phyloP scores from a whole-genome alignment of 2,888 invertebrate genomes.

The Allacma fusca region DNA sequence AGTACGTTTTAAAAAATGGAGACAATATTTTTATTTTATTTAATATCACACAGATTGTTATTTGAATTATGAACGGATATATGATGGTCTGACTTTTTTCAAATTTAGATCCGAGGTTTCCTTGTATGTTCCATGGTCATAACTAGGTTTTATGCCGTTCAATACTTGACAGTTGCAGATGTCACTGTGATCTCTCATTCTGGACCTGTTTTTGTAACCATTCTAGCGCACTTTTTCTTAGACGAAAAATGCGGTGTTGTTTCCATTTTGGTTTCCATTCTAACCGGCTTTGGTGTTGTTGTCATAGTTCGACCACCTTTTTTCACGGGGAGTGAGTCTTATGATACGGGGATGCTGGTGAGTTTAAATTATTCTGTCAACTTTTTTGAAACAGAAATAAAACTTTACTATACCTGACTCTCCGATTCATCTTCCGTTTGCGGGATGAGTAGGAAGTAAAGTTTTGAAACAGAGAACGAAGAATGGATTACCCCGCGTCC shows the following conservation, averaged over 20 bases:
- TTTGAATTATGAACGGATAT: too few relatives aligned
- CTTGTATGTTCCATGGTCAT: conserved; percentile 52
- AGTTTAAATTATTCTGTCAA: conserved; percentile 7
- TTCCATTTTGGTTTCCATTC: conserved; percentile 45
- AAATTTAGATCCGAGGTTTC: conserved; percentile 43
- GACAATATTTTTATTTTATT: too few relatives aligned
- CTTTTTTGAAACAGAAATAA: too few relatives aligned
- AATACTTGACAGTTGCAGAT: conserved; percentile 53
- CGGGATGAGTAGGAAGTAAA: too few relatives aligned
- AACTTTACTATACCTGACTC: too few relatives aligned
- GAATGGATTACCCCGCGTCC: too few relatives aligned
- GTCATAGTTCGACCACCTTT: conserved; percentile 52
- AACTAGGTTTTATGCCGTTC: conserved; percentile 51
- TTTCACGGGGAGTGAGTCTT: conserved; percentile 45
- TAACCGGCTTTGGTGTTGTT: conserved; percentile 46
- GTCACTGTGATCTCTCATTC: conserved; percentile 46
- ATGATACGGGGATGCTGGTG: conserved; percentile 48
- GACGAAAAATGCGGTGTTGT: conserved; percentile 50
- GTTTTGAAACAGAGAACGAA: too few relatives aligned
- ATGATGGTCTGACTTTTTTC: background rate
- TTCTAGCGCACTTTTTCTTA: conserved; percentile 52
- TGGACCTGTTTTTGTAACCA: conserved; percentile 54
- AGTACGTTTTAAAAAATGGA: background rate
- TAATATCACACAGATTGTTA: background rate
- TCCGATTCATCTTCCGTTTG: too few relatives aligned